phyloP scores from a whole-genome alignment of 2,888 invertebrate species.

The Graphium colonna region DNA sequence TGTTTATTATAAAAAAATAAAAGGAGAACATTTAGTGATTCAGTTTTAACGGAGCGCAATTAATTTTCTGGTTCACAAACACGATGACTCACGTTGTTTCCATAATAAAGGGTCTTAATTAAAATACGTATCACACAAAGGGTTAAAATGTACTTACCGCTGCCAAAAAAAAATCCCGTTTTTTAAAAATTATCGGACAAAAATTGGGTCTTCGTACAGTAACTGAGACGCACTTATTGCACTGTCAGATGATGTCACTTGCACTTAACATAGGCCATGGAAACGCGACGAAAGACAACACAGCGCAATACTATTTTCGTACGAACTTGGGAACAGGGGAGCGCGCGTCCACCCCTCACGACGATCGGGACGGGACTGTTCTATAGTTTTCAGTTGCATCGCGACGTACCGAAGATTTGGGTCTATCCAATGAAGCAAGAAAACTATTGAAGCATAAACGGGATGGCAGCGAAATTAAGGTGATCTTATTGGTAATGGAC shows the following conservation, averaged over 20 bases:
- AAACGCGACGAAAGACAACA: constrained; percentile 19
- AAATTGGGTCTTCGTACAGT: not conserved
- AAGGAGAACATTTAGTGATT: not conserved
- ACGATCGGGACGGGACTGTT: constrained; percentile 46
- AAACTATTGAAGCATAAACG: constrained; percentile 57
- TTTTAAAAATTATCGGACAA: constrained; percentile 9
- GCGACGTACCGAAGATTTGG: constrained; percentile 47
- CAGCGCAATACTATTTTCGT: constrained; percentile 59
- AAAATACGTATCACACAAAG: constrained; percentile 11
- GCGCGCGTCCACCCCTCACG: constrained; percentile 44
- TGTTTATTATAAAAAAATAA: not conserved
- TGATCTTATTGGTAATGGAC: constrained; percentile 37
- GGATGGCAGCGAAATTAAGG: constrained; percentile 54
- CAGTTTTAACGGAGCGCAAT: not conserved
- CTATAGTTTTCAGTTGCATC: constrained; percentile 35
- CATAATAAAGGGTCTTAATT: constrained; percentile 19
- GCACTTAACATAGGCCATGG: constrained; percentile 17
- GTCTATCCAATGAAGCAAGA: constrained; percentile 50
- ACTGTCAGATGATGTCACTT: constrained; percentile 23
- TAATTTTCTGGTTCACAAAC: not conserved
- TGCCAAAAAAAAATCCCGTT: constrained; percentile 21
- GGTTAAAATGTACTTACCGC: constrained; percentile 24
- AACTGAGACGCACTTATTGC: constrained; percentile 19
- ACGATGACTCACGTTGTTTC: constrained; percentile 8
- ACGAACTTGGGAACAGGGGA: constrained; percentile 36